phyloP scores from a whole-genome alignment of 2,113 vertebrate species.

The Brienomyrus longianalis region DNA sequence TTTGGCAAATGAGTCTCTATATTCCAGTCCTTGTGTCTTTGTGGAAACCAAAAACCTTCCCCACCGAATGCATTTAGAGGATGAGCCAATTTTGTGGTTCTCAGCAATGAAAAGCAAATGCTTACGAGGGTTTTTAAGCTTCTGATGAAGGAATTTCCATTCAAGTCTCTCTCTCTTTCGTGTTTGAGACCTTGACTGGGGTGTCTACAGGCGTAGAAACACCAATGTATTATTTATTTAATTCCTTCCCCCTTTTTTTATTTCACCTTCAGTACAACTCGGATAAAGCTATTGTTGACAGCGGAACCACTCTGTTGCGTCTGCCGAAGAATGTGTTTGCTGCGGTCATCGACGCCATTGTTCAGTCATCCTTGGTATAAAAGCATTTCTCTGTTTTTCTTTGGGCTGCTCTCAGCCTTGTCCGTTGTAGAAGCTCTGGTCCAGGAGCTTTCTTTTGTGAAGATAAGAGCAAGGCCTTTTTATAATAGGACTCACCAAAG shows the following conservation, averaged over 20 bases:
- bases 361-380: constrained; percentile 75
- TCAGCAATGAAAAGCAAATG: background rate
- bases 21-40: background rate
- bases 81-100: constrained; percentile 3
- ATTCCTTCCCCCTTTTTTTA: constrained; percentile 17
- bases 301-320: constrained; percentile 88
- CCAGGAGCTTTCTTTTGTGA: background rate
- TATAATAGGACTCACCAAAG: background rate
- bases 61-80: background rate
- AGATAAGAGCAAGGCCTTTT: background rate
- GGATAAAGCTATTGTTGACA: constrained; percentile 97
- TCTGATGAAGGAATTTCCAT: background rate
- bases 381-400: background rate
- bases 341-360: constrained; percentile 81
- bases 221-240: background rate
- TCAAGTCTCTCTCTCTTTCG: background rate
- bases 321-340: constrained; percentile 86
- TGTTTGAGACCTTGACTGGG: background rate
- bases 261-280: constrained; percentile 73
- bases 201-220: background rate
- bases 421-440: background rate
- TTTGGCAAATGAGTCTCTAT: background rate
- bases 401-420: background rate
- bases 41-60: background rate
- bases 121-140: background rate